Conservation (phyloP, 2,113 vertebrate genomes). For the Canis aureus region DNA sequence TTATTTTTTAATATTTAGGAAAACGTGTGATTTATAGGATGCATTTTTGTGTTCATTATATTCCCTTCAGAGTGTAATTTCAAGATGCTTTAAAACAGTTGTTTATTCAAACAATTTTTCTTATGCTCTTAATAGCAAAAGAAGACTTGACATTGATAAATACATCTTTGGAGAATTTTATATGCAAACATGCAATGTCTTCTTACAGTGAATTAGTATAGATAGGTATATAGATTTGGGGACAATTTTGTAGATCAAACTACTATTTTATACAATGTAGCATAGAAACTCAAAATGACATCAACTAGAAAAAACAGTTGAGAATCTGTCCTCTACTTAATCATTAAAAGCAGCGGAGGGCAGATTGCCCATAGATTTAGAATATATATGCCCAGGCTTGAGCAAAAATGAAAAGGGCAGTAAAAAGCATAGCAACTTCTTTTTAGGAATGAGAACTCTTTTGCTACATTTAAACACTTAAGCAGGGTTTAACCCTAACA, state of each 20-base stretch:
- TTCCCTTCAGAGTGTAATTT: not conserved
- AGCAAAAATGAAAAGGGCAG: not conserved
- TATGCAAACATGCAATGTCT: not conserved
- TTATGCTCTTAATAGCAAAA: not conserved
- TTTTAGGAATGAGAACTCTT: not conserved
- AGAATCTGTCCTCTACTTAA: not conserved
- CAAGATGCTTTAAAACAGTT: conserved; percentile 26
- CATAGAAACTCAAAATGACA: not conserved
- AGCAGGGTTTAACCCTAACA: not conserved
- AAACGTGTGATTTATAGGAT: conserved; percentile 27
- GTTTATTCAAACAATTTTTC: not conserved
- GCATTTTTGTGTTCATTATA: conserved; percentile 22
- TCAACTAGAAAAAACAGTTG: not conserved
- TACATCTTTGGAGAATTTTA: not conserved
- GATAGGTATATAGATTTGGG: not conserved
- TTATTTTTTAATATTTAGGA: conserved; percentile 20
- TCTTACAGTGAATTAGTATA: not conserved
- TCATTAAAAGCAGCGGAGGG: not conserved
- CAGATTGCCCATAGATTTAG: not conserved
- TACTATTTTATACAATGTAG: not conserved
- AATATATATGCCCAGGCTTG: not conserved
- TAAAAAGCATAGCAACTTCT: not conserved
- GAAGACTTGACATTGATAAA: not conserved
- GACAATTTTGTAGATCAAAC: not conserved
- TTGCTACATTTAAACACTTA: not conserved